Conservation (phyloP, 35 echinoderm and acorn worm genomes). For the Lytechinus variegatus region DNA sequence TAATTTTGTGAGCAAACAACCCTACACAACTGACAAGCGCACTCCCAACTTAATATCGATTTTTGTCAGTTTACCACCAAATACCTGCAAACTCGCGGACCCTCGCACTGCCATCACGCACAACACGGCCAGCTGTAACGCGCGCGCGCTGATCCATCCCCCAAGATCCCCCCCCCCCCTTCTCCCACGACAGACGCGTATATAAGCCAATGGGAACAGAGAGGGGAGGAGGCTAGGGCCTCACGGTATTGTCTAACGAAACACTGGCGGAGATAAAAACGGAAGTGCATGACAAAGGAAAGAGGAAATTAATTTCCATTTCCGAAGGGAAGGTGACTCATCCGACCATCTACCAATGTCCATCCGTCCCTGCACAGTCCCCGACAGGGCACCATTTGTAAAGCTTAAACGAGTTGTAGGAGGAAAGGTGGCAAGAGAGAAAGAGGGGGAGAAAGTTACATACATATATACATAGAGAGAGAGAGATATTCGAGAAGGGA, state of each 20-base stretch:
- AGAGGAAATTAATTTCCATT: conserved; percentile 46
- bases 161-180: not conserved
- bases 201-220: not conserved
- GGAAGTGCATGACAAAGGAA: not conserved
- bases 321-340: conserved; percentile 1
- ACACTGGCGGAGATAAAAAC: not conserved
- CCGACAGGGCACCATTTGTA: not conserved
- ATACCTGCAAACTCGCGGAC: not conserved
- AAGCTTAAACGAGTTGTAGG: too few relatives aligned
- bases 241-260: not conserved
- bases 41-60: not conserved
- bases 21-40: not conserved
- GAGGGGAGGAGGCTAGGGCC: not conserved
- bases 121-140: not conserved
- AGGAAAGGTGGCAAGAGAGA: too few relatives aligned
- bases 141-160: not conserved
- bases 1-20: not conserved
- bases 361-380: not conserved
- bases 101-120: not conserved
- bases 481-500: too few relatives aligned
- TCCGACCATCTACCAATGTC: not conserved
- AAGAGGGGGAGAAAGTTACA: too few relatives aligned
- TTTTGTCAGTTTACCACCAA: not conserved
- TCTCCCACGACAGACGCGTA: not conserved
- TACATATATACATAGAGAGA: too few relatives aligned